Evolutionary conservation across 2,888 invertebrate genomes (phyloP), one percentile per base, ranked within the genome.

Genomic region (Tipula confusa): DNA sequence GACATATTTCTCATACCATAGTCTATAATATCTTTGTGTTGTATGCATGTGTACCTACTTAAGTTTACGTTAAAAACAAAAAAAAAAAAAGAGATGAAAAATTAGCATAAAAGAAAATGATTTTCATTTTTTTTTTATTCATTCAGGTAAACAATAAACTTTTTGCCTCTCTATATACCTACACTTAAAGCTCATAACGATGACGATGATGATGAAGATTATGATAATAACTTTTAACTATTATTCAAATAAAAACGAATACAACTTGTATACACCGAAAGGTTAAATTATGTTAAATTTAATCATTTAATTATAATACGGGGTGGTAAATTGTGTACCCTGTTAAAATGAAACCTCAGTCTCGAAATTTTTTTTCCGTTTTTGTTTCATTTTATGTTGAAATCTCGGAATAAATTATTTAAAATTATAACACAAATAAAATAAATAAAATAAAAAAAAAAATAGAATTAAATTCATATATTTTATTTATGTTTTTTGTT

Each of bases 221-320:
- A 64, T 64, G 64, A 24, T 64, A 64, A 64, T 64, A 64, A 64
- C 64, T 24, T 64, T 64, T 64, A 64, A 64, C 64, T 64, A 64
- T 64, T 64, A 64, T 64, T 18, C 64, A 64, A 64, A 24, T 15
- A 64, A 64, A 18, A 64, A 64, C 18, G 24, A 11, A 64, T 2
- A 64, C 18, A 2, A 7, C 3, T 2, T 24, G 13, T 15, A 64
- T 64, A 64, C 24, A 64, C 64, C 24, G 64, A 64, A 64, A 64
- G 64, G 64, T 64, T 64, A 64, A 64, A 64, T 64, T 64, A 64
- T 64, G 64, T 64, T 64, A 64, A 64, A 64, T 64, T 64, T 24
- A 64, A 64, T 64, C 64, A 64, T 64, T 64, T 64, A 64, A 64
- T 64, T 64, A 64, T 64, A 64, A 64, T 64, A 64, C 64, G 64